Conservation (phyloP, 2,113 vertebrate genomes). For the Anguilla rostrata region DNA sequence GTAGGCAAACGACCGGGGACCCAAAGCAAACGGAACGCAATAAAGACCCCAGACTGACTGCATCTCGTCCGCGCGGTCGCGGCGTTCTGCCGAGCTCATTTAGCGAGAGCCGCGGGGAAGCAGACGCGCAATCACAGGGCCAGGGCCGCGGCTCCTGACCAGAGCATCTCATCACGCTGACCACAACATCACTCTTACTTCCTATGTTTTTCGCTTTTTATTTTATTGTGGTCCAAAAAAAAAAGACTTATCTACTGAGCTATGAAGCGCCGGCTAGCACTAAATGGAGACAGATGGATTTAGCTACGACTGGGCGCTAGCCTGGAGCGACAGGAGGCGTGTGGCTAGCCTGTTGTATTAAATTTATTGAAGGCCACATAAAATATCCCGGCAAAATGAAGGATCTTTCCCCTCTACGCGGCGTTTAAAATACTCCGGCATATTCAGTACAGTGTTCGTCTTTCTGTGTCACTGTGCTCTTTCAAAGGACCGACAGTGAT, state of each 20-base stretch:
- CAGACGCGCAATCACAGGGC: neutral
- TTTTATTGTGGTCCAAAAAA: slow-evolving; percentile 7
- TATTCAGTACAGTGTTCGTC: neutral
- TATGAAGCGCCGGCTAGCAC: slow-evolving; percentile 22
- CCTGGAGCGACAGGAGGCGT: slow-evolving; percentile 22
- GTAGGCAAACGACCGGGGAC: neutral
- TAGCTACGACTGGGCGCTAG: neutral
- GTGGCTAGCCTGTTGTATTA: slow-evolving; percentile 8
- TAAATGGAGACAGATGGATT: slow-evolving; percentile 31
- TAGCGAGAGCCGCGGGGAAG: neutral
- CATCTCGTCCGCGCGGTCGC: neutral
- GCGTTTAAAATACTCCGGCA: neutral
- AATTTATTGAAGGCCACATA: slow-evolving; percentile 17
- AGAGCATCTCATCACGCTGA: neutral
- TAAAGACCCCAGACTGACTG: neutral
- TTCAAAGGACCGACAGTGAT: neutral
- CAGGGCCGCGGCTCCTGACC: neutral
- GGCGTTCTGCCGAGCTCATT: neutral
- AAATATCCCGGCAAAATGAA: slow-evolving; percentile 13
- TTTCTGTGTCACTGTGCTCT: neutral
- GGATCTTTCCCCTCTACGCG: neutral
- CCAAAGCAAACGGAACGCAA: neutral
- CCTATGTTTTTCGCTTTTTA: neutral
- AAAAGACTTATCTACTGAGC: slow-evolving; percentile 13
- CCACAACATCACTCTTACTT: slow-evolving; percentile 5